Conservation (phyloP, 2,113 vertebrate genomes). For the Dicrurus megarhynchus region DNA sequence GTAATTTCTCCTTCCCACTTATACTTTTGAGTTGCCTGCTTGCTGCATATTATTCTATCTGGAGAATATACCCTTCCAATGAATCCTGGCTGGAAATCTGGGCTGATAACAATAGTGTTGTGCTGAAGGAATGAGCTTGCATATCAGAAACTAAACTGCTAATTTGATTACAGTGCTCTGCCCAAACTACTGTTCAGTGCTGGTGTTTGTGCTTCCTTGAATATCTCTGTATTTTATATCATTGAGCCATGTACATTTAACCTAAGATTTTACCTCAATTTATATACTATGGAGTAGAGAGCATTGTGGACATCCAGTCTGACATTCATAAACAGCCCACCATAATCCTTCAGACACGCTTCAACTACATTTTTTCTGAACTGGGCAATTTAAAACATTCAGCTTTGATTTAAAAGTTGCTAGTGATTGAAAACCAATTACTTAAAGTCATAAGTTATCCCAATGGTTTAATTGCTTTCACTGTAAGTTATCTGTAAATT, state of each 20-base stretch:
- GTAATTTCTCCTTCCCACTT: neutral
- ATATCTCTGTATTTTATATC: neutral
- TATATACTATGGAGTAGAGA: neutral
- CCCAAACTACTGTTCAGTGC: neutral
- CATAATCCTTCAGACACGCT: neutral
- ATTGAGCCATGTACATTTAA: neutral
- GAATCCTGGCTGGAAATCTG: neutral
- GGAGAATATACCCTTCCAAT: neutral
- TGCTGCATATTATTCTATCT: neutral
- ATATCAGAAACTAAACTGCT: neutral
- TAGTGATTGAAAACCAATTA: neutral
- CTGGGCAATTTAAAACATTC: neutral
- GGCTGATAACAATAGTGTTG: neutral
- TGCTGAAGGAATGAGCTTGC: neutral
- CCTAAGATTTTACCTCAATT: neutral
- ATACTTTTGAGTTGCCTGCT: neutral
- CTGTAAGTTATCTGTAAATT: neutral
- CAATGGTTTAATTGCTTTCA: neutral
- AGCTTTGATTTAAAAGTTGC: neutral
- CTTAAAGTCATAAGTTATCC: neutral
- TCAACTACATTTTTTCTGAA: neutral
- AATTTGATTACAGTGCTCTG: neutral
- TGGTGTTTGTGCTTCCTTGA: neutral
- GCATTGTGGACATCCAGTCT: neutral
- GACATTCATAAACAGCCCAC: neutral